Conservation (phyloP, 30 jellyfish, hydroid and myxozoan species). For the Aurelia coerulea region DNA sequence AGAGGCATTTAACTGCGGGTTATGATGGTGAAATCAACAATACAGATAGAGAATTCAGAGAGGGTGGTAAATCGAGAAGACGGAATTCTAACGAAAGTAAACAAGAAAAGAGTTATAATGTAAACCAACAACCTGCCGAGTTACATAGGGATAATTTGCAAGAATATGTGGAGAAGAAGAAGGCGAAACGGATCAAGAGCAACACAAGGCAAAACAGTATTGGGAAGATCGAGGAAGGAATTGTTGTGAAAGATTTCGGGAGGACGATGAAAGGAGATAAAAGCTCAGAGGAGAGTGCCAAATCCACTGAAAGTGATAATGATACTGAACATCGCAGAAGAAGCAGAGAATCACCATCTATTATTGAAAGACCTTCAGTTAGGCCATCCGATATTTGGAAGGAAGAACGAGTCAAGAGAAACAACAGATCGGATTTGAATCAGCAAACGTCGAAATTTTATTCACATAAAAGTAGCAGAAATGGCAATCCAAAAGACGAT, state of each 20-base stretch:
- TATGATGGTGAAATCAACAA: no score
- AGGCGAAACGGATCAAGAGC: no score
- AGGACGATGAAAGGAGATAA: slow-evolving; percentile 15
- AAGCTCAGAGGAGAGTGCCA: slow-evolving; percentile 1
- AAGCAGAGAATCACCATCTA: slow-evolving; percentile 1
- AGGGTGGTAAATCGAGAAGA: no score
- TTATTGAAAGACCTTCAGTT: slow-evolving; percentile 12
- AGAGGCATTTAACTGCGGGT: no score
- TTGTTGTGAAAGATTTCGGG: not conserved
- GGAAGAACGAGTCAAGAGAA: not conserved
- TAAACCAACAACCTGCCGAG: no score
- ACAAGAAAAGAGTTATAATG: no score
- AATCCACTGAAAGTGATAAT: not conserved
- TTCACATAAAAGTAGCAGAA: no score
- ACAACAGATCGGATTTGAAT: not conserved
- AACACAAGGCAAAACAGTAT: not conserved
- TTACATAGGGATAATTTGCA: no score
- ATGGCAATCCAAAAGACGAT: no score
- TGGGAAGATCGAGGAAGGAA: not conserved
- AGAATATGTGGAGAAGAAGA: not conserved
- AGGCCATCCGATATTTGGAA: slow-evolving; percentile 25
- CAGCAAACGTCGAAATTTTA: not conserved
- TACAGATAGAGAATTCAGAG: no score
- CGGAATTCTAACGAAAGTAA: no score
- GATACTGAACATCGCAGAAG: not conserved